Evolutionary conservation across 2,113 vertebrate species (phyloP).

Genomic region (Porphyrio hochstetteri): DNA sequence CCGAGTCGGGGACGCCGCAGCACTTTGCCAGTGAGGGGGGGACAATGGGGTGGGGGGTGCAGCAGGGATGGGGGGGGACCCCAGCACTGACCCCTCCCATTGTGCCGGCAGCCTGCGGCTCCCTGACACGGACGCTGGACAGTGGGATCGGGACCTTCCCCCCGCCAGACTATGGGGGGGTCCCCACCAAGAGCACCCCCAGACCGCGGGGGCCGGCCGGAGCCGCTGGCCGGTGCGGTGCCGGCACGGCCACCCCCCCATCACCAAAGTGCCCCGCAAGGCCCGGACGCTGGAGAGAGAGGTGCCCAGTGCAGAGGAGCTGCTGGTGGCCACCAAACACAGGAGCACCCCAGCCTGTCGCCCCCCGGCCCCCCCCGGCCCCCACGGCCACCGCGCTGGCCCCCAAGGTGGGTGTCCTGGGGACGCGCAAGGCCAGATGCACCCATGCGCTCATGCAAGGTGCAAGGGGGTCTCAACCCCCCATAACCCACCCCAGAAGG

Average conservation of each 20-base stretch:
- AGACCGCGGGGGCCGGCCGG: constrained; percentile 80
- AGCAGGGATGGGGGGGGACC: background rate
- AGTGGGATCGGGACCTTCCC: constrained; percentile 97
- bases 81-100: background rate
- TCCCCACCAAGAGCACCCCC: constrained; percentile 82
- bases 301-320: constrained; percentile 81
- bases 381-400: background rate
- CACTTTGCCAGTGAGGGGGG: too few species aligned
- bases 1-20: too few species aligned
- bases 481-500: too few species aligned
- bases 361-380: background rate
- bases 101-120: constrained; percentile 81
- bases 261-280: constrained; percentile 83
- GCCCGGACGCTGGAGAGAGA: constrained; percentile 92
- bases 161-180: constrained; percentile 86
- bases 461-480: background rate
- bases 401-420: constrained; percentile 60
- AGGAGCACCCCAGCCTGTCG: constrained; percentile 70
- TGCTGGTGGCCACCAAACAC: constrained; percentile 76
- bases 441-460: accelerated
- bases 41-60: too few species aligned
- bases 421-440: accelerated
- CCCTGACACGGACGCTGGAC: constrained; percentile 92
- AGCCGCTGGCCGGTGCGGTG: constrained; percentile 68
- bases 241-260: constrained; percentile 70